phyloP scores from a whole-genome alignment of 1,140 invertebrate genomes.

The Episyrphus balteatus region DNA sequence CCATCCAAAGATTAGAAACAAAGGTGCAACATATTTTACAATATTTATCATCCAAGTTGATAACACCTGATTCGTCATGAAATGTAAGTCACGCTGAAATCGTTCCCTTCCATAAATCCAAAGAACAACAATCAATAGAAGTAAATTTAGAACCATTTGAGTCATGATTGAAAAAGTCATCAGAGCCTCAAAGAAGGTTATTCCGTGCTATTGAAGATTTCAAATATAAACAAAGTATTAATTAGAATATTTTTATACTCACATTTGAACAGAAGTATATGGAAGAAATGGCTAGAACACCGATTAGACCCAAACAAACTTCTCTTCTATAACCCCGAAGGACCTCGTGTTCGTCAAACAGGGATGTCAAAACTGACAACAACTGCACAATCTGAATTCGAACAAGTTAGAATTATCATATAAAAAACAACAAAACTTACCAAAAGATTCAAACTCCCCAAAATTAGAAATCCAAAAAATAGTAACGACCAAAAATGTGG shows the following conservation, averaged over 20 bases:
- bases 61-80: constrained; percentile 66
- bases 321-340: constrained; percentile 16
- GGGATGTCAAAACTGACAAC: constrained; percentile 21
- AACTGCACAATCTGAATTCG: constrained; percentile 21
- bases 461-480: constrained; percentile 24
- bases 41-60: constrained; percentile 32
- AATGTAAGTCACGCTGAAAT: constrained; percentile 61
- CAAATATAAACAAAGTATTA: too few species aligned
- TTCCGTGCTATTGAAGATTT: constrained; percentile 15
- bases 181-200: constrained; percentile 18
- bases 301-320: constrained; percentile 7
- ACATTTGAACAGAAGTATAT: constrained; percentile 31
- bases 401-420: too few species aligned
- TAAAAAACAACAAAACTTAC: constrained; percentile 11
- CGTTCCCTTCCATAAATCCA: constrained; percentile 66
- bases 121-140: constrained; percentile 56
- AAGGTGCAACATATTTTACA: constrained; percentile 24
- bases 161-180: constrained; percentile 47
- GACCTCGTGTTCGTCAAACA: constrained; percentile 29
- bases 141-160: constrained; percentile 56
- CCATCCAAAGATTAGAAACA: constrained; percentile 14
- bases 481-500: constrained; percentile 27
- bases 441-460: constrained; percentile 25
- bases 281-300: constrained; percentile 13
- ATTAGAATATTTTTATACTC: neutral